Conservation (phyloP, 2,888 invertebrate species). For the Neuroscelio doddi region DNA sequence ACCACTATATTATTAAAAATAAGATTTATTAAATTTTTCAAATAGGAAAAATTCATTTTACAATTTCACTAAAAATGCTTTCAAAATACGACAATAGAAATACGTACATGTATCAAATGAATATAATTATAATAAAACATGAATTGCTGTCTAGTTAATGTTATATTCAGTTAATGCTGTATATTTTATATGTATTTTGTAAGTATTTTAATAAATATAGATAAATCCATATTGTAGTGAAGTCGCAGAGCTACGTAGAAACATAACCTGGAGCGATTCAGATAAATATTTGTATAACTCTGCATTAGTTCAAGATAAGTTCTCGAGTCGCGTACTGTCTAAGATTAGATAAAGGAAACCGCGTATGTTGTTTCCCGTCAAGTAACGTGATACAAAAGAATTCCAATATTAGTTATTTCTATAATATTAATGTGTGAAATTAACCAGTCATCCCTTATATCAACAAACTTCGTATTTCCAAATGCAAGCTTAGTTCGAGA, state of each 20-base stretch:
- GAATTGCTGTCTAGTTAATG: no score
- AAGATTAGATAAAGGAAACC: conserved; percentile 43
- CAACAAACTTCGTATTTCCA: conserved; percentile 14
- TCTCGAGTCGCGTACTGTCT: conserved; percentile 26
- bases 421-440: conserved; percentile 25
- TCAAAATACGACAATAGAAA: no score
- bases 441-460: conserved; percentile 23
- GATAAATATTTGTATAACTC: conserved; percentile 44
- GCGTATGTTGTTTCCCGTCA: conserved; percentile 16
- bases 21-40: no score
- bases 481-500: neutral
- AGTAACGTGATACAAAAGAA: conserved; percentile 24
- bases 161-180: no score
- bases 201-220: no score
- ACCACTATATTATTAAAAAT: neutral
- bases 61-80: no score
- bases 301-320: conserved; percentile 38
- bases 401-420: conserved; percentile 15
- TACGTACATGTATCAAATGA: no score
- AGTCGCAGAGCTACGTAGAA: no score
- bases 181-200: no score
- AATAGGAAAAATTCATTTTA: no score
- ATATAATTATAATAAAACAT: no score
- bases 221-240: no score
- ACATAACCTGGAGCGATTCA: conserved; percentile 29